Evolutionary conservation across 2,113 vertebrate species (phyloP).

Genomic region (Procavia capensis): DNA sequence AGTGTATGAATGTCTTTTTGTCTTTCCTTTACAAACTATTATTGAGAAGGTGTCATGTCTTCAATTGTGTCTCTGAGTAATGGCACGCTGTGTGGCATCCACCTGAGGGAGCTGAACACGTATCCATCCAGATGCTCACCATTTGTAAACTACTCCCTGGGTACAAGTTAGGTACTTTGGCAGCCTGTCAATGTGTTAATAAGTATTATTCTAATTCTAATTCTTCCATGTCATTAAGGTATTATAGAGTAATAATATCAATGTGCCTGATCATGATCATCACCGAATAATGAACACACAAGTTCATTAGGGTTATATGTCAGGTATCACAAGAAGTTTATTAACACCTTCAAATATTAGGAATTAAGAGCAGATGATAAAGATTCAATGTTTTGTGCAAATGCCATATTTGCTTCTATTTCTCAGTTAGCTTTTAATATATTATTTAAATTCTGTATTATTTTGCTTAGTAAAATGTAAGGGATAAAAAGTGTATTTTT

Average conservation of each 20-base stretch:
- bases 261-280: not conserved
- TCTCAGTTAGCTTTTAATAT: not conserved
- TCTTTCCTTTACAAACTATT: conserved; percentile 1
- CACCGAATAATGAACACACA: not conserved
- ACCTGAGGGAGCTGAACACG: not conserved
- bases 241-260: not conserved
- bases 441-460: not conserved
- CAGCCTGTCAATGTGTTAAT: conserved; percentile 27
- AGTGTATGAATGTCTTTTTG: not conserved
- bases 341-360: conserved; percentile 18
- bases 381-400: not conserved
- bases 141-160: conserved; percentile 32
- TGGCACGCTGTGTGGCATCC: not conserved
- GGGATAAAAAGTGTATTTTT: not conserved
- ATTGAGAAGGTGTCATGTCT: not conserved
- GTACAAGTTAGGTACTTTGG: not conserved
- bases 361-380: conserved; percentile 19
- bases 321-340: not conserved
- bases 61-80: conserved; percentile 15
- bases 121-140: conserved; percentile 44
- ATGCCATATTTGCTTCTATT: not conserved
- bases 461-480: conserved; percentile 1
- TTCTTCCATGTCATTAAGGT: not conserved
- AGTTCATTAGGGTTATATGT: not conserved
- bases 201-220: conserved; percentile 23